Evolutionary conservation across 1,140 invertebrate genomes (phyloP), one percentile per base, ranked within the genome.

Genomic region (Drosophila nebulosa): DNA sequence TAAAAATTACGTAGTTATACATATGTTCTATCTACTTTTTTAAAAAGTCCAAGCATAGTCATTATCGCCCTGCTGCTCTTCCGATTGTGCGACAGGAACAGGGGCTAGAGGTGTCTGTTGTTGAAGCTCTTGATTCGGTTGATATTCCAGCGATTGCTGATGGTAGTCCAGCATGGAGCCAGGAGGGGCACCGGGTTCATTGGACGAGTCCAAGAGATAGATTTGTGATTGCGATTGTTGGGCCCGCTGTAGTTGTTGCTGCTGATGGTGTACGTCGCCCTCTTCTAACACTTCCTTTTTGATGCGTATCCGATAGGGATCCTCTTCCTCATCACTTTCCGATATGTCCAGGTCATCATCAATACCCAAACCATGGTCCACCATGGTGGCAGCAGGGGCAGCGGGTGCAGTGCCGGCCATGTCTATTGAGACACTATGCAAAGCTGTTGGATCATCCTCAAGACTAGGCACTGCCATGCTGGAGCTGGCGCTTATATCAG

Each of bases 321-420:
- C 73, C 21, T 92, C 91, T 69, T 96, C 95, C 50, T 96, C 95
- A n/a, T 96, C 96, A 50, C 95, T 96, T 67, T 97, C 96, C 10
- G 95, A 96, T 24, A 96, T 95, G 53, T 95, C 95, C 36, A 96
- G 92, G 92, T 97, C 96, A 46, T 95, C 94, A 63, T 95, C 94
- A 51, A 96, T 95, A 21, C 88, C 88, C 66, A 90, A 63, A 18
- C 81, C 79, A 26, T 85, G 89, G 59, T 86, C 66, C 36, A 78
- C 67, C 14, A 51, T 65, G 1, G 10, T 52, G 4, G 16, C 12
- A 21, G 16, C 2, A 9, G 39, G 6, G 4, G 16, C 12, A 46
- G 39, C 6, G 6, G 39, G 6, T 10, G 39, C 6, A 21, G 16
- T 9, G 7, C 53, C 5, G 0, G 74, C 36, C 68, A 86, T 53